Evolutionary conservation across 2,797 vertebrate species (phyloP).

Genomic region (Alauda arvensis): DNA sequence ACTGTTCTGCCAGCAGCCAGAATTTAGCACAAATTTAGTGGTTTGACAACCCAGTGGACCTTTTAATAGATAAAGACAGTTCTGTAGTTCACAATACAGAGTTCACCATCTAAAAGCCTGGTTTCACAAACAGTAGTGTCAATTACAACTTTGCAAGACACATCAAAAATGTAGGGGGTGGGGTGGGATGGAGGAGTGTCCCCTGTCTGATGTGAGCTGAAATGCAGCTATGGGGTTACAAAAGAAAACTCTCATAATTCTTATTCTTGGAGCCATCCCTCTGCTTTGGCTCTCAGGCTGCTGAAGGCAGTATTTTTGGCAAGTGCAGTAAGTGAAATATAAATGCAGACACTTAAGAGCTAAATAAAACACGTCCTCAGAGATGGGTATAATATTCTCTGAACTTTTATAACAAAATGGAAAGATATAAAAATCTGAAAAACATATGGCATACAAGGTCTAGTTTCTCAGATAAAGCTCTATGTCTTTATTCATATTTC

Average conservation of each 20-base stretch:
- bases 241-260: not conserved
- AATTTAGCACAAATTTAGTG: not conserved
- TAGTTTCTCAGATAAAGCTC: not conserved
- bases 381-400: not conserved
- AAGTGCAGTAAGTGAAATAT: not conserved
- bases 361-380: not conserved
- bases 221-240: not conserved
- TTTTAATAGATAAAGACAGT: not conserved
- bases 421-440: constrained; percentile 4
- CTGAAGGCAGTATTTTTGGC: not conserved
- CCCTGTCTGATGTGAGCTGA: not conserved
- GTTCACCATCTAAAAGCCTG: not conserved
- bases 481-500: not conserved
- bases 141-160: not conserved
- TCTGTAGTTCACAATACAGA: not conserved
- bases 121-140: not conserved
- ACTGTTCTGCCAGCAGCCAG: not conserved
- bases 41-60: not conserved
- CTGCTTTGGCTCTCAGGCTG: not conserved
- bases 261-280: not conserved
- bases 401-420: not conserved
- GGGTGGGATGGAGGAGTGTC: fast-evolving
- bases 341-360: not conserved
- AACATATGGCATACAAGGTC: not conserved
- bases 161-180: fast-evolving